A percentile compares a stretch with the other conserved stretches of the same genome.
Conservation (phyloP, 2,888 invertebrate species). For the Agonopterix arenella region DNA sequence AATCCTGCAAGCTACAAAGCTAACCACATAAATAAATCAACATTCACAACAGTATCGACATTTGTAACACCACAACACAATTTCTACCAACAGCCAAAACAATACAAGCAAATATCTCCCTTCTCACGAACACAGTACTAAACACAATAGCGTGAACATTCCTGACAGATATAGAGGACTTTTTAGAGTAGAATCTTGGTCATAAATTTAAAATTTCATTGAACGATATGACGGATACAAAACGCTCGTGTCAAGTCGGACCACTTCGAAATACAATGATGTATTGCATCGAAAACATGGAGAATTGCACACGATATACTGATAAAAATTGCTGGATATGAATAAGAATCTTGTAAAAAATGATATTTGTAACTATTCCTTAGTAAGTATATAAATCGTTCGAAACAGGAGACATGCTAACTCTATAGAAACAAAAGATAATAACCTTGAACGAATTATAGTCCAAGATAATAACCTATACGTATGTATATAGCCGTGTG, state of each 20-base stretch:
- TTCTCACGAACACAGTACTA: too few species aligned
- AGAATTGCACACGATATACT: too few species aligned
- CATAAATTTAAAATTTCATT: constrained; percentile 7
- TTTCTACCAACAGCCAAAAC: background rate
- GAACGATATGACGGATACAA: constrained; percentile 6
- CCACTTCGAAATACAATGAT: constrained; percentile 1
- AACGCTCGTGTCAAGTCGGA: constrained; percentile 6
- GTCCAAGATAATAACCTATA: too few species aligned
- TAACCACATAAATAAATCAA: background rate
- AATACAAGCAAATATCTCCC: background rate
- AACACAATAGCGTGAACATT: background rate
- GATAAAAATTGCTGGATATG: too few species aligned
- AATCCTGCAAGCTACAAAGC: background rate
- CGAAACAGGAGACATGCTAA: too few species aligned
- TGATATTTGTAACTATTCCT: too few species aligned
- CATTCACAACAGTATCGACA: background rate
- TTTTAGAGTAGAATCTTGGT: background rate
- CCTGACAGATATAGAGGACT: background rate
- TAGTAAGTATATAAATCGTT: too few species aligned
- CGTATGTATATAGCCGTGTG: too few species aligned
- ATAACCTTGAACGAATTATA: too few species aligned
- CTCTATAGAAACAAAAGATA: too few species aligned
- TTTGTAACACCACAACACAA: background rate
- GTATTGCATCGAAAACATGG: background rate
- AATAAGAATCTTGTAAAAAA: too few species aligned